Base-by-base conservation (phyloP, 2,888 invertebrate species). In the Luperina nickerlii region DNA sequence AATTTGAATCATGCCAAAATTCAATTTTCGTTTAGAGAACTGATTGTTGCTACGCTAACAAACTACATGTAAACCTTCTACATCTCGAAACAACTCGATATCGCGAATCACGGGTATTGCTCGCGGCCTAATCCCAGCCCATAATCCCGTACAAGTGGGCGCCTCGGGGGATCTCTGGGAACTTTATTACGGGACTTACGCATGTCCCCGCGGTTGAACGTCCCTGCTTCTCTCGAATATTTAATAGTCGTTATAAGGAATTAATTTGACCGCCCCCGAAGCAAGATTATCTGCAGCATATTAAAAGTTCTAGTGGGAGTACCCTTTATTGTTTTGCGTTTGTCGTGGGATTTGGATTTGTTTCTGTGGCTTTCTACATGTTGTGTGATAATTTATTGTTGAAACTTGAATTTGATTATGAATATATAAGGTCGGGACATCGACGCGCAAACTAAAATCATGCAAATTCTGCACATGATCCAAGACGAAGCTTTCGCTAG, bases 121-220 rank as follows among this genome's bases (percentile, higher is more conserved):
- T 85, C 89, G 92, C 90, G 86, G 87, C 85, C 79, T 92, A 93
- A 93, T 93, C 93, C 92, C 86, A 82, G 89, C 85, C 73, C 79
- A 82, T 95, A 96, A 96, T 95, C 96, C 95, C 86, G 92, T 91
- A 92, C 95, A 95, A 96, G 96, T 95, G 94, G 92, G 87, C 94
- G 94, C 94, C 95, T 92, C 94, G 87, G 92, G 95, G 95, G 95
- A 93, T 87, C 89, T 90, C 92, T 93, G 96, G 95, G 95, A 96
- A 95, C 94, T 93, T 94, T 94, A 95, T 95, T 95, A 93, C 92
- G 81, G 91, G 89, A 90, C 87, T 91, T 92, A 92, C 94, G 91
- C 92, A 92, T 89, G 91, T 92, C 92, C 90, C 85, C 91, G 90
- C 85, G 92, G 88, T 82, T 65, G 74, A 65, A 45, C 79, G 54